These are phyloP conservation scores for Chrysocyon brachyurus DNA, from an alignment of 2,797 vertebrate species.

Conservation along the genomic window DNA sequence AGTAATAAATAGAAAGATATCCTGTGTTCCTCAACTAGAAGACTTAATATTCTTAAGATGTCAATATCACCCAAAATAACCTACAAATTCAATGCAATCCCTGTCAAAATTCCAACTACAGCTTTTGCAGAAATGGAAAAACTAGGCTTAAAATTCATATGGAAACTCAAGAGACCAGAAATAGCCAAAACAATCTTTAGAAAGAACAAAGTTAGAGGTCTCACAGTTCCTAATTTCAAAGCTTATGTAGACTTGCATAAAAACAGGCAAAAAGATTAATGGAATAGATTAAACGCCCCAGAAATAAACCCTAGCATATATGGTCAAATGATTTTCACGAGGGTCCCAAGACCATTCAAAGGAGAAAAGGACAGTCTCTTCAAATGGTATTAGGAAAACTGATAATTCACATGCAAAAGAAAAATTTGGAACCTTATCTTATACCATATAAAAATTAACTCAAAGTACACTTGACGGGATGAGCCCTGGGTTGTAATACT, in stretches of 20 bases:
- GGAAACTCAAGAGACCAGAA: background rate
- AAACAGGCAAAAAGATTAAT: background rate
- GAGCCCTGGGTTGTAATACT: too few species aligned
- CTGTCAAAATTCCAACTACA: background rate
- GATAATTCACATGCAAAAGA: background rate
- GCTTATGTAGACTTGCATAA: background rate
- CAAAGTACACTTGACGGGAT: background rate
- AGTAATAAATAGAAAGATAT: background rate
- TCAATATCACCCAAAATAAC: background rate
- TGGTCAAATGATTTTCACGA: background rate
- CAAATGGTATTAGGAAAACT: background rate
- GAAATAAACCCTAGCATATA: background rate
- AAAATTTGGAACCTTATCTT: background rate
- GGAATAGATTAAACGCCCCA: background rate
- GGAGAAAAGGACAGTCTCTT: background rate
- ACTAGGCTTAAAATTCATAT: background rate
- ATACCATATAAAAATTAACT: background rate
- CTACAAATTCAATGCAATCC: background rate
- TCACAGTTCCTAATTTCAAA: background rate
- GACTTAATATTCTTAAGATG: background rate
- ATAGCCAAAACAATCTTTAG: background rate
- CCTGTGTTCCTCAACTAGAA: background rate
- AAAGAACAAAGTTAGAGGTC: background rate
- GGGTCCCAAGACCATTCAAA: background rate
- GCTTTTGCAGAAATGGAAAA: slow-evolving; percentile 22